A percentile compares a stretch with the other conserved stretches of the same genome.
phyloP scores from a whole-genome alignment of 2,888 invertebrate species.

The Philereme vetulata region DNA sequence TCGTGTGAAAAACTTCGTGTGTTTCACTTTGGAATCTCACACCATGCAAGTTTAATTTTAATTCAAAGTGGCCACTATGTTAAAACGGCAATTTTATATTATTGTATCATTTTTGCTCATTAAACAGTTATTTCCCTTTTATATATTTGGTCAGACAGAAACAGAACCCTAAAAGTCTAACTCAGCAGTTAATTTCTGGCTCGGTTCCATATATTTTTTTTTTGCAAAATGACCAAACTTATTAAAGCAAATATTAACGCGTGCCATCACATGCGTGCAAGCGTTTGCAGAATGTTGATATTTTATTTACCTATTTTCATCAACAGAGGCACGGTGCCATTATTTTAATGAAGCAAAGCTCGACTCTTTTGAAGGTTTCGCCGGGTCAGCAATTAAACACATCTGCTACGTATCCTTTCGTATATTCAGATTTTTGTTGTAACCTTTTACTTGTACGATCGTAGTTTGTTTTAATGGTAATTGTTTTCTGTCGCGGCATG shows the following conservation, averaged over 20 bases:
- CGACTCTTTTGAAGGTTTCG: slow-evolving; percentile 72
- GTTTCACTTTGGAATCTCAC: no score
- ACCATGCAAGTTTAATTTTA: no score
- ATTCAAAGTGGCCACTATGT: no score
- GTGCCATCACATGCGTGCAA: slow-evolving; percentile 64
- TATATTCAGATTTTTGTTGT: slow-evolving; percentile 57
- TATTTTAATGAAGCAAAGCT: slow-evolving; percentile 69
- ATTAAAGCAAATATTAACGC: slow-evolving; percentile 74
- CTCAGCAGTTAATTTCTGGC: slow-evolving; percentile 69
- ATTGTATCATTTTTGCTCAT: no score
- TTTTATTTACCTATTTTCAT: slow-evolving; percentile 72
- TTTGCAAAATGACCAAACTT: slow-evolving; percentile 68
- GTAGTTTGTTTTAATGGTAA: slow-evolving; percentile 58
- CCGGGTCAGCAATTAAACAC: slow-evolving; percentile 80
- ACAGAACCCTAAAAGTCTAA: slow-evolving; percentile 57
- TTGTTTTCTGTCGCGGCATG: slow-evolving; percentile 48
- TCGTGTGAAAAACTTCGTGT: no score
- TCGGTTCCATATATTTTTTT: slow-evolving; percentile 59
- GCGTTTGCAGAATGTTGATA: slow-evolving; percentile 73
- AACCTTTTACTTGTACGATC: slow-evolving; percentile 53
- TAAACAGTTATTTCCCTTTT: no score
- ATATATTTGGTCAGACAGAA: no score
- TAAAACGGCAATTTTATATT: no score
- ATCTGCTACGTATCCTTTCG: slow-evolving; percentile 72
- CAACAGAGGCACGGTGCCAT: slow-evolving; percentile 56